These are phyloP conservation scores for Coregonus ussuriensis DNA, from an alignment of 2,797 vertebrate genomes.

Conservation along the genomic window DNA sequence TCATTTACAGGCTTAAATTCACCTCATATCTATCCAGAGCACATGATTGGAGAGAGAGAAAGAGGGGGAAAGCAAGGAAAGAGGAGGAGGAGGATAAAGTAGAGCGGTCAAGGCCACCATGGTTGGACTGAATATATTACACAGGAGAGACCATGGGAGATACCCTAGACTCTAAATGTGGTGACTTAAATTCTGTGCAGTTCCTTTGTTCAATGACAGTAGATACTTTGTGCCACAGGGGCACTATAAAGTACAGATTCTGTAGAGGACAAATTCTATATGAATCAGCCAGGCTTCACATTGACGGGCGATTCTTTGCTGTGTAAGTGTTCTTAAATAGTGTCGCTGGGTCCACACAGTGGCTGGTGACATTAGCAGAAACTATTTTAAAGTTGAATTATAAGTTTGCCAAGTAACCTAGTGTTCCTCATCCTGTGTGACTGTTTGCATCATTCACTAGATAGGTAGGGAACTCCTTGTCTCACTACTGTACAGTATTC, in stretches of 20 bases:
- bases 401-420: not conserved
- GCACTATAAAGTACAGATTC: not conserved
- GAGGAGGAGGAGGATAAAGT: not conserved
- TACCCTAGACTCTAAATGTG: not conserved
- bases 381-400: not conserved
- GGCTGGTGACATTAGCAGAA: not conserved
- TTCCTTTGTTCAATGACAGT: not conserved
- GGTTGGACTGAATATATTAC: not conserved
- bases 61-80: not conserved
- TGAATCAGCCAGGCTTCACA: too few relatives aligned
- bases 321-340: not conserved
- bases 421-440: not conserved
- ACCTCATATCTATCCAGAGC: not conserved
- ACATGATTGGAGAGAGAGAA: not conserved
- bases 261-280: not conserved
- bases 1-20: not conserved
- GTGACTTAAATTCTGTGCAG: not conserved
- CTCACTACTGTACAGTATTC: not conserved
- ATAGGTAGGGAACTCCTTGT: not conserved
- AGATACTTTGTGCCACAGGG: not conserved
- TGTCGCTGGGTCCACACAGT: not conserved
- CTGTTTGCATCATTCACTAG: not conserved
- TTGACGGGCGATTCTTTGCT: not conserved
- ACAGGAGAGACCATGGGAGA: not conserved
- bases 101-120: not conserved